Conservation (phyloP, 2,113 vertebrate genomes). For the Pristiophorus japonicus region DNA sequence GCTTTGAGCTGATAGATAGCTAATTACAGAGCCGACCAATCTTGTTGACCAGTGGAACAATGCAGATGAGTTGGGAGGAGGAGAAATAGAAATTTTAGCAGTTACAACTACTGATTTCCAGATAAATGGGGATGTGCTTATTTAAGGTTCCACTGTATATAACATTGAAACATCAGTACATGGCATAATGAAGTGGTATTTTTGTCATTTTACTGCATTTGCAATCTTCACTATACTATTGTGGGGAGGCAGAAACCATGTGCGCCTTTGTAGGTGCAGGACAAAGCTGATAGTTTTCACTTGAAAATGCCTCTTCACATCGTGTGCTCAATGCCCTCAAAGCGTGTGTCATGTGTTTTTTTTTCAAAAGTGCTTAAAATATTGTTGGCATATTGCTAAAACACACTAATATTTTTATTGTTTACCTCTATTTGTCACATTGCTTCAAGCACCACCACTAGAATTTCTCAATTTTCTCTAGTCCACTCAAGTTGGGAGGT, state of each 20-base stretch:
- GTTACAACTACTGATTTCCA: not conserved
- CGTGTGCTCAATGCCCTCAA: not conserved
- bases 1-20: not conserved
- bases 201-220: no score
- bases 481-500: not conserved
- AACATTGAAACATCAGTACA: no score
- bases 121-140: no score
- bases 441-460: not conserved
- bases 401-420: not conserved
- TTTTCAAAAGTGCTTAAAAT: not conserved
- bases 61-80: not conserved
- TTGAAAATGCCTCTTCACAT: not conserved
- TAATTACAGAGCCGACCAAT: not conserved
- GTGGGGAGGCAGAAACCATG: no score
- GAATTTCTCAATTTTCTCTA: not conserved
- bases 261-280: no score
- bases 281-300: not conserved
- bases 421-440: not conserved
- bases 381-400: no score
- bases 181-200: no score
- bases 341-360: not conserved
- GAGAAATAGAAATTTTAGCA: not conserved
- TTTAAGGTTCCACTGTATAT: no score
- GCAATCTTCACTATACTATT: no score
- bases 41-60: not conserved